These are phyloP conservation scores for Helicoverpa assulta DNA, from an alignment of 2,888 invertebrate species.

Conservation along the genomic window DNA sequence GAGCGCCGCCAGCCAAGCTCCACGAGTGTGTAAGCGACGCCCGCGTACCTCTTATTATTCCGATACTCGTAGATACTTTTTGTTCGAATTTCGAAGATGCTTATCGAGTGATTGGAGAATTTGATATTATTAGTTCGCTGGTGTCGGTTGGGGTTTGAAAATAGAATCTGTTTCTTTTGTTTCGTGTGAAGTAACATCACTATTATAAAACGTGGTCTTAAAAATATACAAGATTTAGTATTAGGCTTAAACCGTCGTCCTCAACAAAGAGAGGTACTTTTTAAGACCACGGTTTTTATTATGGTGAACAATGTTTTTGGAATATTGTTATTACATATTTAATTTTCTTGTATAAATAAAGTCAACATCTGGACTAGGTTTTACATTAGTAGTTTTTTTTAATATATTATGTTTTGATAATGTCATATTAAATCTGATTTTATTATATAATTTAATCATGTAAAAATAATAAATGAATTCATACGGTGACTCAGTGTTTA, in stretches of 20 bases:
- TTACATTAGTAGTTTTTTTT: not conserved
- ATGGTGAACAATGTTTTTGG: no score
- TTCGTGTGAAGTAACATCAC: no score
- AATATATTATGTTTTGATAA: not conserved
- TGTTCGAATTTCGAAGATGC: conserved; percentile 40
- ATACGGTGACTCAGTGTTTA: not conserved
- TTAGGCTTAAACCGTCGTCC: no score
- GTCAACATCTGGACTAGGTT: not conserved
- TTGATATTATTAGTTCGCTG: conserved; percentile 44
- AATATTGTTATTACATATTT: not conserved
- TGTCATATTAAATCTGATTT: no score
- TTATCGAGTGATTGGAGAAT: conserved; percentile 57
- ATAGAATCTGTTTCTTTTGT: conserved; percentile 13
- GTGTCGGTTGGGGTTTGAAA: conserved; percentile 16
- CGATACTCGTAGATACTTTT: conserved; percentile 53
- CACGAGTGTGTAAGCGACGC: conserved; percentile 41
- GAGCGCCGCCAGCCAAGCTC: conserved; percentile 41
- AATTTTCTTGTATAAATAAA: not conserved
- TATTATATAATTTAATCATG: no score
- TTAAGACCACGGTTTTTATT: no score
- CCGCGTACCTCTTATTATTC: conserved; percentile 41
- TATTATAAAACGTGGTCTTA: no score
- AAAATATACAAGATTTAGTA: no score
- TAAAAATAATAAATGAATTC: not conserved
- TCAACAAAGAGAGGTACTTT: no score